Evolutionary conservation across 2,113 vertebrate species (phyloP), one percentile per base, ranked within the genome.

Genomic region (Callorhinus ursinus): DNA sequence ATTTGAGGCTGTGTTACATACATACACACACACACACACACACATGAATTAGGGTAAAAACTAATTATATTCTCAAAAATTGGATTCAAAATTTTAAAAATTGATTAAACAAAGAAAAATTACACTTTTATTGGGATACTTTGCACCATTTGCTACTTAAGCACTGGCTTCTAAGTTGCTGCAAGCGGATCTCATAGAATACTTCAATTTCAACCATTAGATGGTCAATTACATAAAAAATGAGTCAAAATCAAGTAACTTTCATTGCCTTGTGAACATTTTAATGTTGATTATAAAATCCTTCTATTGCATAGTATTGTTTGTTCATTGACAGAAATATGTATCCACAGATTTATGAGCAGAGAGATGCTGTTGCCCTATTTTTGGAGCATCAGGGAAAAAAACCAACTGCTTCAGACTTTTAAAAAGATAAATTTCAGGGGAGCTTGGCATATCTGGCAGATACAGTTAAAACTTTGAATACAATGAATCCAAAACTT

Each of bases 301-400:
- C 0, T 77, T 65, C 31, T 57, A 59, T 77, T 82, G 11, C 28
- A 72, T 19, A 79, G 36, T 51, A 18, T 2, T 51, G 21, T 65
- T 90, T 79, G n/a, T 77, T 79, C 61, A 1, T 18, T 95, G 72
- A 95, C 89, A 96, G 91, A 94, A 84, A 95, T 72, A 57, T 72
- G 21, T 86, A 81, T 33, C 33, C 24, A 85, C 36, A 97, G 55
- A 88, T 87, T 89, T 71, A 77, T 36, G 33, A 96, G 71, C 42
- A 74, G 42, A 89, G 80, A 90, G n/a, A 90, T 79, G 82, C 9
- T 12, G 10, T 61, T 96, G 61, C n/a, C 55, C 86, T 97, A 90
- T 96, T 97, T 98, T 93, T 96, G 59, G 80, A 97, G 88, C 51
- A 90, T 39, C 10, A 80, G 33, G 33, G 42, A 96, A 92, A 92